phyloP scores from a whole-genome alignment of 1,140 invertebrate species.

The Cherax quadricarinatus region DNA sequence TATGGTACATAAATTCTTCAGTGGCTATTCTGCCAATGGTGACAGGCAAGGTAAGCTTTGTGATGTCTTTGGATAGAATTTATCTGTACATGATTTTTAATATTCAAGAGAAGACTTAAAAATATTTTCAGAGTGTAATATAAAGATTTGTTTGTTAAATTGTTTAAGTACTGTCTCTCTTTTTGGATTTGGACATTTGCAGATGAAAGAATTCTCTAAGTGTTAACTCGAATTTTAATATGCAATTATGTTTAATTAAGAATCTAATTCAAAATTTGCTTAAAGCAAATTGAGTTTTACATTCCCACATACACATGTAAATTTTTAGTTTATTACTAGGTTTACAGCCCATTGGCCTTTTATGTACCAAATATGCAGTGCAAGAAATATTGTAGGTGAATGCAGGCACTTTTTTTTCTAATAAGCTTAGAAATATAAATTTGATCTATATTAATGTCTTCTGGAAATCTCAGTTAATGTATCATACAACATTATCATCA shows the following conservation, averaged over 20 bases:
- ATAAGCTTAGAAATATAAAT: background rate
- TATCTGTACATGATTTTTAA: background rate
- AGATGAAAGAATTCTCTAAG: background rate
- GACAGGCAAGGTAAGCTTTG: background rate
- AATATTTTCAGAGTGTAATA: background rate
- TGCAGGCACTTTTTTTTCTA: background rate
- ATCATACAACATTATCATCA: constrained; percentile 22
- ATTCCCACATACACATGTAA: background rate
- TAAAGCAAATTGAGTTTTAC: background rate
- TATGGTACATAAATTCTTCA: background rate
- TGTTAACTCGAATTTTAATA: background rate
- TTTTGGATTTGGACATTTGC: background rate
- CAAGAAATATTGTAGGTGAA: background rate
- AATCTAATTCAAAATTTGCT: background rate
- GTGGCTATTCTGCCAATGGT: background rate
- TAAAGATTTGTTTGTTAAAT: background rate
- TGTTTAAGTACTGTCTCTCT: background rate
- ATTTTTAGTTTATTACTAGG: background rate
- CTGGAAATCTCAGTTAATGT: constrained; percentile 15
- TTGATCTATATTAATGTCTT: background rate
- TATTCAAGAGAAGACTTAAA: background rate
- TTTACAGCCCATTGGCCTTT: background rate
- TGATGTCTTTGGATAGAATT: background rate
- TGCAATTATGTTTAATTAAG: background rate
- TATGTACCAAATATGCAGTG: background rate